These are phyloP conservation scores for Unio delphinus DNA, from an alignment of 2,888 invertebrate species.

Conservation along the genomic window DNA sequence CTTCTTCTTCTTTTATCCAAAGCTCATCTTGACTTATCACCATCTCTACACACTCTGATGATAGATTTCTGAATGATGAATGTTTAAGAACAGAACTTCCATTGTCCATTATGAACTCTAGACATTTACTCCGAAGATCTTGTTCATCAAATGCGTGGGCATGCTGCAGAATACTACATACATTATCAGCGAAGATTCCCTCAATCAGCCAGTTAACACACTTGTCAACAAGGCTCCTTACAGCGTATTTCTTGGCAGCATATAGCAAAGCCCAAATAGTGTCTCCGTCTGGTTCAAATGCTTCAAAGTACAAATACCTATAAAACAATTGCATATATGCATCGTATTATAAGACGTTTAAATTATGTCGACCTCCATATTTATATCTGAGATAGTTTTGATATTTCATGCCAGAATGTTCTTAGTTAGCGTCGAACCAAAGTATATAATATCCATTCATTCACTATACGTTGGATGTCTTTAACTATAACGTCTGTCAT, in stretches of 20 bases:
- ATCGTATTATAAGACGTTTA: no score
- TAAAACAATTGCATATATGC: conserved; percentile 1
- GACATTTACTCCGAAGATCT: conserved; percentile 31
- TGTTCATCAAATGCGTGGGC: conserved; percentile 34
- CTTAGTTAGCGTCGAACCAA: no score
- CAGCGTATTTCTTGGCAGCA: conserved; percentile 31
- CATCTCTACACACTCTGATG: conserved; percentile 78
- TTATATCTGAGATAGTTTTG: no score
- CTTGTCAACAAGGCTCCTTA: conserved; percentile 18
- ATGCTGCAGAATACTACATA: conserved; percentile 41
- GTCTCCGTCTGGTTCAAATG: conserved; percentile 24
- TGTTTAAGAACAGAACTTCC: conserved; percentile 60
- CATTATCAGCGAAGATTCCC: conserved; percentile 30
- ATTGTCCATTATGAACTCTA: conserved; percentile 17
- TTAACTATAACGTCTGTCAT: no score
- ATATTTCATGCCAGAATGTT: no score
- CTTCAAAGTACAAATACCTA: conserved; percentile 43
- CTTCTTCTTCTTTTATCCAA: conserved; percentile 73
- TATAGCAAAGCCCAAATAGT: conserved; percentile 32
- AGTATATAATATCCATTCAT: no score
- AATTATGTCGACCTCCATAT: no score
- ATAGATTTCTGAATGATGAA: conserved; percentile 77
- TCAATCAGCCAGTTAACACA: conserved; percentile 33
- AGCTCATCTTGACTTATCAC: conserved; percentile 78
- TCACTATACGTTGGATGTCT: no score